A percentile compares a stretch with the other conserved stretches of the same genome.
Conservation (phyloP, 2,888 invertebrate species). For the Yponomeuta cagnagella region DNA sequence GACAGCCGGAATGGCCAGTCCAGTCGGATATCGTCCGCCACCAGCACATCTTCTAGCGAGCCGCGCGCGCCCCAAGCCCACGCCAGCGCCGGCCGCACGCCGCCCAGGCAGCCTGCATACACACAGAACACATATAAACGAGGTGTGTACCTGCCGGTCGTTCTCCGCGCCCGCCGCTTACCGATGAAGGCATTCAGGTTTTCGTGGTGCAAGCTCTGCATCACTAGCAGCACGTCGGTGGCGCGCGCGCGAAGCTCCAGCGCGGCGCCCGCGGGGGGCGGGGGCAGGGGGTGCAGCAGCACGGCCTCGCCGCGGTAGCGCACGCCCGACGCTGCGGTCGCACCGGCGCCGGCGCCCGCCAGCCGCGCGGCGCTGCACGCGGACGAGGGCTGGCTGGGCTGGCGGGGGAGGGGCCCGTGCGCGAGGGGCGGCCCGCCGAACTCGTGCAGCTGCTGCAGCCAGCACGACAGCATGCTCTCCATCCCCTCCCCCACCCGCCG, state of each 20-base stretch:
- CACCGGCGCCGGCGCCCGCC: conserved; percentile 80
- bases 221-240: conserved; percentile 84
- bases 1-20: conserved; percentile 98
- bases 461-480: conserved; percentile 90
- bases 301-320: conserved; percentile 85
- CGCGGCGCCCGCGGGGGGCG: conserved; percentile 26
- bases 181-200: conserved; percentile 92
- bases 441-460: conserved; percentile 89
- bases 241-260: conserved; percentile 89
- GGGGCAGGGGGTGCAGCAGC: conserved; percentile 86
- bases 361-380: conserved; percentile 65
- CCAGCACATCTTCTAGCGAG: conserved; percentile 90
- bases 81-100: conserved; percentile 87
- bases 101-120: conserved; percentile 82
- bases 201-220: conserved; percentile 92
- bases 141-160: neutral
- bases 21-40: conserved; percentile 92
- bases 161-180: conserved; percentile 22
- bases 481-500: conserved; percentile 80
- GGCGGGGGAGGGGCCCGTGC: conserved; percentile 87
- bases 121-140: neutral
- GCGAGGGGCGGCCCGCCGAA: conserved; percentile 89
- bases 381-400: conserved; percentile 79
- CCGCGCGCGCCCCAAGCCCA: conserved; percentile 93
- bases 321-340: conserved; percentile 78